phyloP scores from a whole-genome alignment of 2,888 invertebrate genomes.

The Monochamus alternatus region DNA sequence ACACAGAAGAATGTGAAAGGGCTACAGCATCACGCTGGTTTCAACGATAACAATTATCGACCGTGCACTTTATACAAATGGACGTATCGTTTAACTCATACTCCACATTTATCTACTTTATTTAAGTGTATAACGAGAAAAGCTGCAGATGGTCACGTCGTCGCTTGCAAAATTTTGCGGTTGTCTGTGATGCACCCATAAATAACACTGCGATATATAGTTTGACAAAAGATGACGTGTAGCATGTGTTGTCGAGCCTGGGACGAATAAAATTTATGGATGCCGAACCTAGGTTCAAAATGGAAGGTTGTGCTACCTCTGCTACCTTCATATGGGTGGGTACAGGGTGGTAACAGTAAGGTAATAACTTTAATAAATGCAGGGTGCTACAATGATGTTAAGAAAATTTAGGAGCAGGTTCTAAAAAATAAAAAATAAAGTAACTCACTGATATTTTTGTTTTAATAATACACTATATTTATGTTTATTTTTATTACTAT shows the following conservation, averaged over 20 bases:
- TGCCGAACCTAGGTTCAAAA: background rate
- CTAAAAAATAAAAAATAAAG: too few species aligned
- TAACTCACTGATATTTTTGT: too few species aligned
- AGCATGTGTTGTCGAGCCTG: conserved; percentile 24
- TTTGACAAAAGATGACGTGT: conserved; percentile 12
- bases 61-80: background rate
- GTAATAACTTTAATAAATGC: too few species aligned
- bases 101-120: background rate
- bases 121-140: conserved; percentile 18
- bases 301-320: background rate
- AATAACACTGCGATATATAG: conserved; percentile 7
- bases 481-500: too few species aligned
- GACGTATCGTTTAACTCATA: background rate
- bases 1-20: background rate
- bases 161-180: too few species aligned
- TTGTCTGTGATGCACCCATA: background rate
- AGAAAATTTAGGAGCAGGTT: too few species aligned
- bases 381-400: too few species aligned
- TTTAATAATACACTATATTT: too few species aligned
- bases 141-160: conserved; percentile 6
- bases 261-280: conserved; percentile 11
- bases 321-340: background rate
- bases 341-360: conserved; percentile 4
- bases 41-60: background rate
- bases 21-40: too few species aligned